Conservation (phyloP, 2,113 vertebrate species). For the Egretta garzetta region DNA sequence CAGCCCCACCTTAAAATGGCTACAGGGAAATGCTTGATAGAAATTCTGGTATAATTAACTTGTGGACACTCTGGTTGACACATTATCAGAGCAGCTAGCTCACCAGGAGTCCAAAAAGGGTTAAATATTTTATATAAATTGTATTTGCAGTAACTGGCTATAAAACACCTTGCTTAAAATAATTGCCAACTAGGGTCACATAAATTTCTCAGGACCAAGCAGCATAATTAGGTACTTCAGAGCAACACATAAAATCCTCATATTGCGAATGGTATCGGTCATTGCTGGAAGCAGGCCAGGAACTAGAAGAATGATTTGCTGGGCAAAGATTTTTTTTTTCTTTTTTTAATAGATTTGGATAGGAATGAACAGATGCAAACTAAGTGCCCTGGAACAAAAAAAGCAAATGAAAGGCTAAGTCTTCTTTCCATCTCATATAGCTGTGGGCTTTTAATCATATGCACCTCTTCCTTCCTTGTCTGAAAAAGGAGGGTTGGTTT, state of each 20-base stretch:
- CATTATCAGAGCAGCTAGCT: not conserved
- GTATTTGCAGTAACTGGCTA: constrained; percentile 53
- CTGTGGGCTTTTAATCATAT: not conserved
- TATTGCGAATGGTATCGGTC: constrained; percentile 13
- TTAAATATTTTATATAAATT: constrained; percentile 32
- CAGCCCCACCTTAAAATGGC: not conserved
- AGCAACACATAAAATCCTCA: constrained; percentile 53
- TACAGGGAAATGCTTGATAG: not conserved
- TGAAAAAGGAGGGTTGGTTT: not conserved
- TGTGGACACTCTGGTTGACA: not conserved
- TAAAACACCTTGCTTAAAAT: constrained; percentile 60
- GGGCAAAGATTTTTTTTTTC: not conserved
- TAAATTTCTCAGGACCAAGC: constrained; percentile 56
- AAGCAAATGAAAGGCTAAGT: not conserved
- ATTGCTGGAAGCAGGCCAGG: constrained; percentile 34
- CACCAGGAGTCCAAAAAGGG: not conserved
- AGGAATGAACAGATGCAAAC: not conserved
- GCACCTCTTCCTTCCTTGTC: not conserved
- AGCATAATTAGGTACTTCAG: constrained; percentile 52
- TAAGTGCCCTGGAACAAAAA: not conserved
- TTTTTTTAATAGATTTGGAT: not conserved
- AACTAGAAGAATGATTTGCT: constrained; percentile 7
- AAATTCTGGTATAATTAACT: not conserved
- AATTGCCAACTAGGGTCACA: constrained; percentile 54
- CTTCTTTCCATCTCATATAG: not conserved